Conservation (phyloP, 2,888 invertebrate genomes). For the Acanthosepion esculentum region DNA sequence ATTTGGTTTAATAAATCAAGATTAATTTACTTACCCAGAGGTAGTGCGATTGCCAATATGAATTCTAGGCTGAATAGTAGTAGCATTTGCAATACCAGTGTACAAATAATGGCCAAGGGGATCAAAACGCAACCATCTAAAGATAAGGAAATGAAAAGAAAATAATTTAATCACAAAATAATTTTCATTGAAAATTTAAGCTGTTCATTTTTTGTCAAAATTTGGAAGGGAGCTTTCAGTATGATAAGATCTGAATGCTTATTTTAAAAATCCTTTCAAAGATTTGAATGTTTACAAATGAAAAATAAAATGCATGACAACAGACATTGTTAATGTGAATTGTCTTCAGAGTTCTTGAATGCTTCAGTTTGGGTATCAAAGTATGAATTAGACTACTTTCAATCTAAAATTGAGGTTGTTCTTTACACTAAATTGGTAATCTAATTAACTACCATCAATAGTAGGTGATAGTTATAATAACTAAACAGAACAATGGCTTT, state of each 20-base stretch:
- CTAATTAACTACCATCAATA: too few species aligned
- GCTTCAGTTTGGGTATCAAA: too few species aligned
- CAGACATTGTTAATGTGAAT: too few species aligned
- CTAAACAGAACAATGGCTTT: too few species aligned
- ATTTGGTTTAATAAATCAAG: slow-evolving; percentile 53
- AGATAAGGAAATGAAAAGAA: slow-evolving; percentile 61
- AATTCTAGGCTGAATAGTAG: slow-evolving; percentile 55
- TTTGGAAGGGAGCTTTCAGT: background rate
- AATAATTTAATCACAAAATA: background rate
- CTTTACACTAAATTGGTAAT: too few species aligned
- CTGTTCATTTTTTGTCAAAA: background rate
- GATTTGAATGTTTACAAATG: too few species aligned
- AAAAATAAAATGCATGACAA: background rate
- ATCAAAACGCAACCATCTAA: slow-evolving; percentile 89
- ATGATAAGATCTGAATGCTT: too few species aligned
- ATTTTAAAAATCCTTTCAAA: too few species aligned
- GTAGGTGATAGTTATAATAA: too few species aligned
- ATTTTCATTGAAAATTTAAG: background rate
- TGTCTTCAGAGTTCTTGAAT: too few species aligned
- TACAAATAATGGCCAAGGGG: slow-evolving; percentile 86
- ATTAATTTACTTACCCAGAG: slow-evolving; percentile 35
- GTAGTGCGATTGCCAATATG: slow-evolving; percentile 25
- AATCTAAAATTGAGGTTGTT: too few species aligned
- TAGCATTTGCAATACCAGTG: slow-evolving; percentile 84
- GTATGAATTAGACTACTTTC: too few species aligned